Base-by-base conservation (phyloP, 2,797 vertebrate genomes). In the Sitta carolinensis region DNA sequence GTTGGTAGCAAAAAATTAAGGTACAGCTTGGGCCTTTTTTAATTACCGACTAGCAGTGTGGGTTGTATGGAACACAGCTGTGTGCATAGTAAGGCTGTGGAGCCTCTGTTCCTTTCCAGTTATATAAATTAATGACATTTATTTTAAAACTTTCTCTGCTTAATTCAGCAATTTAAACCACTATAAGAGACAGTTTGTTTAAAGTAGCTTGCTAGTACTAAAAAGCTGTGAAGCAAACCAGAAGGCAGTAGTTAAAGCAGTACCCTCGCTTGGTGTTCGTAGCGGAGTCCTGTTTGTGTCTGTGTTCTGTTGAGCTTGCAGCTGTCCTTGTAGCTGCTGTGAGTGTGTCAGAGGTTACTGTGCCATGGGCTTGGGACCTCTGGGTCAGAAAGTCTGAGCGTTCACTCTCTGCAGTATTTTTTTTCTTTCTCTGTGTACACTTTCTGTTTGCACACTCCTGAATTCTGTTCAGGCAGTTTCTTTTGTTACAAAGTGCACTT, bases 281-380 rank as follows among this genome's bases (percentile, higher is more conserved):
- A 38, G 52, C 67, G 0, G 26, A 38, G 64, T 52, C 36, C 34
- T 42, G 5, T 66, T 54, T 43, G 30, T 87, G 66, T 59, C 59
- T 18, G 0, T 36, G 47, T 72, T 51, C 32, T 86, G 73, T 73
- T 1, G 27, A 51, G 73, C 43, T 80, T 42, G 84, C 58, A 64
- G 52, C 82, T 77, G 19, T 70, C 95, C 70, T 52, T 92, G 61
- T 68, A 77, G 38, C 68, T 80, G 89, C 57, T 0, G 0, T 17
- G 58, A 58, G 47, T 76, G 16, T 91, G 93, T 45, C 9, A 94
- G 85, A 73, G 90, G 94, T 94, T 84, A 84, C 79, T 59, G 69
- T 72, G 82, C 73, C 26, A 2, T 15, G 62, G 40, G 58, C 73
- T 74, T 32, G 73, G 64, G 64, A 70, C n/a, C 25, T 93, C 57